Percentiles rank a stretch among this genome's conserved stretches.
Conservation (phyloP, 2,888 invertebrate genomes). For the Drosophila monieri region DNA sequence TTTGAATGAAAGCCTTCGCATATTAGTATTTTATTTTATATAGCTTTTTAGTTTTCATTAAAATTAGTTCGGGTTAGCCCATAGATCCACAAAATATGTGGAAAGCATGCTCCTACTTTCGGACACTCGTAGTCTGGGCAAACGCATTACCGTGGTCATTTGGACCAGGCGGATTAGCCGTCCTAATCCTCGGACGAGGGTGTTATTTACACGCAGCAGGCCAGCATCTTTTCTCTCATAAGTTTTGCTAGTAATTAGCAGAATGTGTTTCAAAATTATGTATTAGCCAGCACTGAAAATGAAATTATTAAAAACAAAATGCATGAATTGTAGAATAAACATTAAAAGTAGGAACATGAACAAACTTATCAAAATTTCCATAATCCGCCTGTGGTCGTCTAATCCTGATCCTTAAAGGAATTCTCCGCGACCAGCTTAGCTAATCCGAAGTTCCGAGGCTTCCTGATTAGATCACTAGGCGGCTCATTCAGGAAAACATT, state of each 20-base stretch:
- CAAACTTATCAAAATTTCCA: background rate
- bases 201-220: slow-evolving; percentile 48
- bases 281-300: slow-evolving; percentile 26
- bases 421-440: slow-evolving; percentile 34
- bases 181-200: slow-evolving; percentile 50
- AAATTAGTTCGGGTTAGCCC: slow-evolving; percentile 69
- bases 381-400: slow-evolving; percentile 61
- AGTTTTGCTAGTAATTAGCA: slow-evolving; percentile 50
- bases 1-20: slow-evolving; percentile 42
- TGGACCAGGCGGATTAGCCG: slow-evolving; percentile 57
- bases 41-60: slow-evolving; percentile 65
- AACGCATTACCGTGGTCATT: slow-evolving; percentile 24
- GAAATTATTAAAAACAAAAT: slow-evolving; percentile 2
- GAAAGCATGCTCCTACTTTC: slow-evolving; percentile 1
- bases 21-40: no score
- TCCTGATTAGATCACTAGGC: slow-evolving; percentile 55
- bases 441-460: slow-evolving; percentile 61
- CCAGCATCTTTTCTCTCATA: slow-evolving; percentile 11
- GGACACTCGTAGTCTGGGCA: slow-evolving; percentile 1
- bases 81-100: slow-evolving; percentile 43
- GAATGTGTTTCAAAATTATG: slow-evolving; percentile 44
- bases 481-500: slow-evolving; percentile 48
- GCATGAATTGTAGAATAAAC: background rate
- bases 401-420: slow-evolving; percentile 69
- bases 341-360: background rate